phyloP scores from a whole-genome alignment of 2,888 invertebrate genomes.

The Nemotelus pantherinus region DNA sequence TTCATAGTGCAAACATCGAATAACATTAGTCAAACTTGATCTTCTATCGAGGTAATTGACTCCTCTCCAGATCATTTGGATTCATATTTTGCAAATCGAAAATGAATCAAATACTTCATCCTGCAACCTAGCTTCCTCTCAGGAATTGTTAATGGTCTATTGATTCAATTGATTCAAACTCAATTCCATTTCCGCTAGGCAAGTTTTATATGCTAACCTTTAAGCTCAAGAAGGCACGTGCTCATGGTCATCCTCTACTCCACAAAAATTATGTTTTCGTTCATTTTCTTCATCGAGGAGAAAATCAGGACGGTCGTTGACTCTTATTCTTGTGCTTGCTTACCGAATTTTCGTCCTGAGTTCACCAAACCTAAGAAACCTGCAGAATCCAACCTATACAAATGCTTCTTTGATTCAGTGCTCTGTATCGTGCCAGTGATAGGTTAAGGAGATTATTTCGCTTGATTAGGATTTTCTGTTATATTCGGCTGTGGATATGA shows the following conservation, averaged over 20 bases:
- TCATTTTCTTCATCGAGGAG: slow-evolving; percentile 33
- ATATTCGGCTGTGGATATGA: slow-evolving; percentile 50
- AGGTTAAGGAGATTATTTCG: slow-evolving; percentile 52
- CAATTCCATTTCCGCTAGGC: slow-evolving; percentile 43
- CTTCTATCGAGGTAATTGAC: too few relatives aligned
- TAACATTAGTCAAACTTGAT: too few relatives aligned
- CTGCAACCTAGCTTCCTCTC: too few relatives aligned
- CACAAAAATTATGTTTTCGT: slow-evolving; percentile 47
- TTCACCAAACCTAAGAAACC: neutral
- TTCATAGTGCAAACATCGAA: too few relatives aligned
- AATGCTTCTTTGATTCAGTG: slow-evolving; percentile 21
- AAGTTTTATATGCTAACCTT: slow-evolving; percentile 49
- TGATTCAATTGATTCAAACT: too few relatives aligned
- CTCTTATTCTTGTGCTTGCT: neutral
- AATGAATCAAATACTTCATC: too few relatives aligned
- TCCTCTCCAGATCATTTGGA: too few relatives aligned
- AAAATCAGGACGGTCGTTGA: slow-evolving; percentile 1
- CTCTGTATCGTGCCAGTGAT: slow-evolving; percentile 42
- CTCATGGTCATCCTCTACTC: slow-evolving; percentile 39
- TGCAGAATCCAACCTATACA: neutral
- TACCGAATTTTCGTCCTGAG: neutral
- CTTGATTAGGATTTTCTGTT: slow-evolving; percentile 51
- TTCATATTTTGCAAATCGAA: too few relatives aligned
- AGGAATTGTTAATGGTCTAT: too few relatives aligned
- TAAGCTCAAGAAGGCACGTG: slow-evolving; percentile 47